These are phyloP conservation scores for Orgyia antiqua DNA, from an alignment of 2,888 invertebrate genomes.

Conservation along the genomic window DNA sequence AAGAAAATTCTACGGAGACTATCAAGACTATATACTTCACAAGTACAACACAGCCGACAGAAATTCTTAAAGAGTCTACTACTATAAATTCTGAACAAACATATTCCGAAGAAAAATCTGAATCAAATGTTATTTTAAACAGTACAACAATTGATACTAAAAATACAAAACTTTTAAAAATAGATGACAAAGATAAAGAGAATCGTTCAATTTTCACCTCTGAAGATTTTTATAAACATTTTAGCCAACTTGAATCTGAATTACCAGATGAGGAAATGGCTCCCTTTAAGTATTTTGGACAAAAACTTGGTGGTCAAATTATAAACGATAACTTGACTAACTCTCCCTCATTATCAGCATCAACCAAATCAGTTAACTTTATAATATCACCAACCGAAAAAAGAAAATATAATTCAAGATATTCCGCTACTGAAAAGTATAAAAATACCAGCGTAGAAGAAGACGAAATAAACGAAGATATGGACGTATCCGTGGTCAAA, in stretches of 20 bases:
- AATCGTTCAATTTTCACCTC: conserved; percentile 79
- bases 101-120: conserved; percentile 44
- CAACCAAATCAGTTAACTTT: conserved; percentile 68
- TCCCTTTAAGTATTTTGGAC: conserved; percentile 84
- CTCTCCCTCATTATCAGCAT: conserved; percentile 66
- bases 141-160: conserved; percentile 43
- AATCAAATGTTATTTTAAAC: conserved; percentile 51
- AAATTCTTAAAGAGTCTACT: conserved; percentile 29
- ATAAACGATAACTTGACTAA: conserved; percentile 66
- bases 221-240: conserved; percentile 81
- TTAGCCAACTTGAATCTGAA: conserved; percentile 80
- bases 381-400: conserved; percentile 60
- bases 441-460: conserved; percentile 71
- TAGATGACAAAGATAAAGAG: conserved; percentile 57
- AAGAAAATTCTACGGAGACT: conserved; percentile 32
- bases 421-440: conserved; percentile 70
- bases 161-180: conserved; percentile 43
- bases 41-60: conserved; percentile 25
- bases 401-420: conserved; percentile 64
- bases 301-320: conserved; percentile 71
- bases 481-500: conserved; percentile 80
- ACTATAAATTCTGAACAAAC: conserved; percentile 29
- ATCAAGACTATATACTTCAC: too few relatives aligned
- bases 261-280: conserved; percentile 82
- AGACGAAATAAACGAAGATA: conserved; percentile 76